Percentiles rank a stretch among this genome's conserved stretches.
Conservation (phyloP, 2,797 vertebrate genomes). For the Telmatherina bonti region DNA sequence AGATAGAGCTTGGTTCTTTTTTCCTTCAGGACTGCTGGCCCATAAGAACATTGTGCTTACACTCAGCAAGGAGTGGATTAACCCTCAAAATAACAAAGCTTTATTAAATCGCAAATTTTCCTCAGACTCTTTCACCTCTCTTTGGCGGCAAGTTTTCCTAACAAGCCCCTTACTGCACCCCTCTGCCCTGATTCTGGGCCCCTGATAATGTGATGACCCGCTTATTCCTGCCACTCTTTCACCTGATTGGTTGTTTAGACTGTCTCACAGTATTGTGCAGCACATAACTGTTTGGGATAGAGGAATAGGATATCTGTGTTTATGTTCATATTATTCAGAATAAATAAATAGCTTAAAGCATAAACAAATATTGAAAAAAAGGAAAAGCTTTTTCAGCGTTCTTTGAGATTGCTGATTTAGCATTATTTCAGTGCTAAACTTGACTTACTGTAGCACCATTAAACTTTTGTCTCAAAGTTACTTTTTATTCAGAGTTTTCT, state of each 20-base stretch:
- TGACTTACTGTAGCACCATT: not conserved
- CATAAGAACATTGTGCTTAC: conserved; percentile 55
- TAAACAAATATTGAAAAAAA: not conserved
- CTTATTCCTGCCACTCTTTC: conserved; percentile 46
- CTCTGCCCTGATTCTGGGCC: conserved; percentile 54
- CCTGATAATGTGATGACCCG: conserved; percentile 55
- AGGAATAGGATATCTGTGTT: not conserved
- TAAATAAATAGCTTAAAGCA: not conserved
- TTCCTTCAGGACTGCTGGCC: conserved; percentile 56
- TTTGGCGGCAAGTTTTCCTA: conserved; percentile 63
- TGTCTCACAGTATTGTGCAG: conserved; percentile 47
- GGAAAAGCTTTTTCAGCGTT: not conserved
- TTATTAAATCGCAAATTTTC: conserved; percentile 67
- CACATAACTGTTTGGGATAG: conserved; percentile 15
- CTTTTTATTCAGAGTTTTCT: not conserved
- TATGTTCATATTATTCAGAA: not conserved
- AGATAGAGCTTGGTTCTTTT: conserved; percentile 43
- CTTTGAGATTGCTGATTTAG: conserved; percentile 6
- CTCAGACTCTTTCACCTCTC: conserved; percentile 31
- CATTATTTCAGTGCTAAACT: no score
- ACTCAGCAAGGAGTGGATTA: conserved; percentile 63
- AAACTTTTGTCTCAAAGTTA: no score
- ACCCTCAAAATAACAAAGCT: conserved; percentile 67
- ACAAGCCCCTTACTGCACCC: conserved; percentile 55
- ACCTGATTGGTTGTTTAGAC: conserved; percentile 50